Conservation (phyloP, 2,888 invertebrate genomes). For the Drosophila yooni region DNA sequence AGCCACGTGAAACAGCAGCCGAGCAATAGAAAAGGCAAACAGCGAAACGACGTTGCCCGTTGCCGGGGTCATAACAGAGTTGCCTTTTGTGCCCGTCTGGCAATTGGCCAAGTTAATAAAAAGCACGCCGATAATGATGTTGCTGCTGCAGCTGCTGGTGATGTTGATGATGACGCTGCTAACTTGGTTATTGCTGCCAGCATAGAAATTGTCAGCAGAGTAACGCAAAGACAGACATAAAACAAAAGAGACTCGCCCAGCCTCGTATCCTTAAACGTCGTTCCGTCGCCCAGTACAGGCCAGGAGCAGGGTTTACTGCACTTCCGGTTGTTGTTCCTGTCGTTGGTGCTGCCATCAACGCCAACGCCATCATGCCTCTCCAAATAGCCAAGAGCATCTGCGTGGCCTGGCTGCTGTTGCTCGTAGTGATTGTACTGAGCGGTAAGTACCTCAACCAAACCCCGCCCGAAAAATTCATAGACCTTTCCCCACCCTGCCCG, state of each 20-base stretch:
- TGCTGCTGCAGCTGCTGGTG: conserved; percentile 61
- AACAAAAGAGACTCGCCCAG: conserved; percentile 25
- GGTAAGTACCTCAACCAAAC: conserved; percentile 70
- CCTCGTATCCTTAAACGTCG: neutral
- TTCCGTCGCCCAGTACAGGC: neutral
- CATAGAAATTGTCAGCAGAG: conserved; percentile 51
- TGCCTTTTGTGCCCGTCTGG: conserved; percentile 67
- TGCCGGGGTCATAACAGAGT: conserved; percentile 42
- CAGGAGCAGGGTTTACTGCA: conserved; percentile 63
- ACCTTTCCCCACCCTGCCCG: neutral
- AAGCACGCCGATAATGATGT: conserved; percentile 67
- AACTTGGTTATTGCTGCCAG: conserved; percentile 77
- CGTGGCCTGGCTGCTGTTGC: conserved; percentile 72
- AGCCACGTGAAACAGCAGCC: conserved; percentile 58
- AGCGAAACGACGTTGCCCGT: conserved; percentile 37
- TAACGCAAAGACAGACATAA: conserved; percentile 20
- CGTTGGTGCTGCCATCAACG: conserved; percentile 26
- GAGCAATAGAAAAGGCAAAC: conserved; percentile 61
- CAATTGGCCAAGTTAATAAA: conserved; percentile 82
- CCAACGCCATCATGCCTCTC: conserved; percentile 46
- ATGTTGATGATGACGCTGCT: conserved; percentile 74
- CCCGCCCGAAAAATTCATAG: neutral
- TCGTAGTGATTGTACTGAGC: conserved; percentile 78
- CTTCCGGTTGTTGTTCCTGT: conserved; percentile 77
- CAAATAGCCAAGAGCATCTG: conserved; percentile 67